Evolutionary conservation across 2,888 invertebrate genomes (phyloP).

Genomic region (Anorthoa munda): DNA sequence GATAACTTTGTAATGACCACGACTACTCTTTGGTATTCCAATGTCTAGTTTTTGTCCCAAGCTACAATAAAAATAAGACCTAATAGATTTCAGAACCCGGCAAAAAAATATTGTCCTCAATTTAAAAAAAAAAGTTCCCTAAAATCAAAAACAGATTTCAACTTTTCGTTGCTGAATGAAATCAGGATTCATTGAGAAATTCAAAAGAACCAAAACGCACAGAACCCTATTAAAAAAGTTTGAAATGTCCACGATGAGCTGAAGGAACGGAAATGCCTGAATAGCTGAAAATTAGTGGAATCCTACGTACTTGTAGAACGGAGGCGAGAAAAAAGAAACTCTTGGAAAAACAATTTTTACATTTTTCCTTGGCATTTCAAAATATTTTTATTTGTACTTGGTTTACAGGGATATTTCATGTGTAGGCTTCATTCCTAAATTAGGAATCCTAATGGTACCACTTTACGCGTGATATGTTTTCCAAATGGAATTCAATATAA

Average conservation of each 20-base stretch:
- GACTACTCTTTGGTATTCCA: too few relatives aligned
- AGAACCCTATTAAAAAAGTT: conserved; percentile 53
- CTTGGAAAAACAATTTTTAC: conserved; percentile 22
- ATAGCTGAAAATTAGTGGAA: conserved; percentile 52
- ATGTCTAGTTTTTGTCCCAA: too few relatives aligned
- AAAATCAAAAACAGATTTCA: conserved; percentile 5
- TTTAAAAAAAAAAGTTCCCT: background rate
- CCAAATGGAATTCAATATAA: too few relatives aligned
- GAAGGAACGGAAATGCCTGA: conserved; percentile 40
- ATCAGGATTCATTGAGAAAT: conserved; percentile 9
- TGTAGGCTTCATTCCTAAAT: too few relatives aligned
- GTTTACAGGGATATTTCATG: too few relatives aligned
- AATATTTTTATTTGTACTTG: background rate
- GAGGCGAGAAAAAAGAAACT: conserved; percentile 8
- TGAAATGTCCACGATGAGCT: conserved; percentile 16
- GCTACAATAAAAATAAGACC: too few relatives aligned
- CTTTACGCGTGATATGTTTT: too few relatives aligned
- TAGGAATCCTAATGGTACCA: too few relatives aligned
- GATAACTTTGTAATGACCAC: too few relatives aligned
- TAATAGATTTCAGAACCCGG: too few relatives aligned
- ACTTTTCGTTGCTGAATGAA: conserved; percentile 12
- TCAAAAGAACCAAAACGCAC: conserved; percentile 26
- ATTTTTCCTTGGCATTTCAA: background rate
- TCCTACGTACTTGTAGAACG: conserved; percentile 11
- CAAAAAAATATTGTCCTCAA: background rate